A percentile compares a stretch with the other conserved stretches of the same genome.
phyloP scores from a whole-genome alignment of 1,140 invertebrate species.

The Zaprionus capensis region DNA sequence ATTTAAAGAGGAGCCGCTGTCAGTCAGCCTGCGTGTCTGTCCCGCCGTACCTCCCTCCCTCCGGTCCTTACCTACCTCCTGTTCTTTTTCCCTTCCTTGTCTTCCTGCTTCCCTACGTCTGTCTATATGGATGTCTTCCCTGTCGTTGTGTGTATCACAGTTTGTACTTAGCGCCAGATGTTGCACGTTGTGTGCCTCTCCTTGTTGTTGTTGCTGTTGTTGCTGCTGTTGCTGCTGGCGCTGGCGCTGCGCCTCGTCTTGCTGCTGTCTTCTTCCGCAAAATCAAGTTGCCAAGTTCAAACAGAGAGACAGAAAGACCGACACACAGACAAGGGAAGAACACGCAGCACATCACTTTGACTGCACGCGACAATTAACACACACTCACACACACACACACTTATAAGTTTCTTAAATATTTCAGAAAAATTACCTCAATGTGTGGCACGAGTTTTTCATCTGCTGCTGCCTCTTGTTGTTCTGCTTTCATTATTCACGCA shows the following conservation, averaged over 20 bases:
- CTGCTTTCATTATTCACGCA: conserved; percentile 47
- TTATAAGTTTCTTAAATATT: conserved; percentile 67
- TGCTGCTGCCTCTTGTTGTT: conserved; percentile 12
- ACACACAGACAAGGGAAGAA: conserved; percentile 5
- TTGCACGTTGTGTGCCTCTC: conserved; percentile 58
- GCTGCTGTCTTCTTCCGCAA: conserved; percentile 62
- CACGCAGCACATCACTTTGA: conserved; percentile 11
- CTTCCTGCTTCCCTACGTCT: not conserved
- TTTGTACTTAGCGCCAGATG: conserved; percentile 82
- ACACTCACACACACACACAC: conserved; percentile 18
- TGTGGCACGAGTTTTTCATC: conserved; percentile 34
- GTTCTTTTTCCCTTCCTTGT: conserved; percentile 18
- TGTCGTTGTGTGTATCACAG: conserved; percentile 72
- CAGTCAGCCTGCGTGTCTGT: not conserved
- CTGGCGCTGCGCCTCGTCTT: conserved; percentile 19
- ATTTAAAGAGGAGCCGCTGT: conserved; percentile 65
- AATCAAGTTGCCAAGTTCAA: conserved; percentile 81
- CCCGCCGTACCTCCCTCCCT: not conserved
- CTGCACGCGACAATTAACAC: conserved; percentile 66
- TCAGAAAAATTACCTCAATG: conserved; percentile 76
- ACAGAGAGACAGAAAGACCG: conserved; percentile 24
- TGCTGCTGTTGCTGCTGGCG: conserved; percentile 32
- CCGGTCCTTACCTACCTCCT: not conserved
- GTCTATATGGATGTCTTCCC: conserved; percentile 32
- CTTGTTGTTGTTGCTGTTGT: conserved; percentile 32